phyloP scores from a whole-genome alignment of 2,797 vertebrate genomes.

The Siniperca obscura region DNA sequence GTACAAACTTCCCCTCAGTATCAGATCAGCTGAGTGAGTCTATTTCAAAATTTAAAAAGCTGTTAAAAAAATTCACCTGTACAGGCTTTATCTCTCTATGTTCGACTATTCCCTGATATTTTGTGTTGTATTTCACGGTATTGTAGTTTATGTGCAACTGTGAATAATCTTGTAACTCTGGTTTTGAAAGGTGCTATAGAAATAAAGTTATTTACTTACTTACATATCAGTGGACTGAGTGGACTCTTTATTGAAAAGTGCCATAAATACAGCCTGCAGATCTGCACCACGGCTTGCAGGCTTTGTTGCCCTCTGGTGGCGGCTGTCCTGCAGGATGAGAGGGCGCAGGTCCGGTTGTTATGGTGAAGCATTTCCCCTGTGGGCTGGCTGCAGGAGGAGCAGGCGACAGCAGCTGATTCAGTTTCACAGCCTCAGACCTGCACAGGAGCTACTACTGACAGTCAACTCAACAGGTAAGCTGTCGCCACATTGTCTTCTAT shows the following conservation, averaged over 20 bases:
- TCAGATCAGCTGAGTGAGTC: neutral
- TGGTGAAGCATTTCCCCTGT: slow-evolving; percentile 83
- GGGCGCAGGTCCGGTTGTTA: slow-evolving; percentile 80
- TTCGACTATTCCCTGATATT: too few species aligned
- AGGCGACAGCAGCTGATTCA: slow-evolving; percentile 67
- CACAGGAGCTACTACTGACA: slow-evolving; percentile 9
- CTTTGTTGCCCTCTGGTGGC: slow-evolving; percentile 75
- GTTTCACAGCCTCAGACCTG: slow-evolving; percentile 47
- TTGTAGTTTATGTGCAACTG: neutral
- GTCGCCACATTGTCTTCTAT: neutral
- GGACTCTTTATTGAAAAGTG: neutral
- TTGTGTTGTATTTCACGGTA: neutral
- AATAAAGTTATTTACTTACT: neutral
- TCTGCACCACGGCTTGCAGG: neutral
- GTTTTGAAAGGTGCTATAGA: neutral
- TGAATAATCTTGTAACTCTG: neutral
- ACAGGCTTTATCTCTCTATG: neutral
- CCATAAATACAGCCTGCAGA: neutral
- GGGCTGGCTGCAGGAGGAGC: slow-evolving; percentile 44
- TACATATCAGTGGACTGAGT: neutral
- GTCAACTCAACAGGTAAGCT: slow-evolving; percentile 62
- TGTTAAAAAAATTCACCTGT: neutral
- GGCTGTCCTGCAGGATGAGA: neutral
- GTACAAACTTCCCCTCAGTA: neutral
- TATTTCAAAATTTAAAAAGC: neutral